These are phyloP conservation scores for Gobius niger DNA, from an alignment of 2,113 vertebrate genomes.

Conservation along the genomic window DNA sequence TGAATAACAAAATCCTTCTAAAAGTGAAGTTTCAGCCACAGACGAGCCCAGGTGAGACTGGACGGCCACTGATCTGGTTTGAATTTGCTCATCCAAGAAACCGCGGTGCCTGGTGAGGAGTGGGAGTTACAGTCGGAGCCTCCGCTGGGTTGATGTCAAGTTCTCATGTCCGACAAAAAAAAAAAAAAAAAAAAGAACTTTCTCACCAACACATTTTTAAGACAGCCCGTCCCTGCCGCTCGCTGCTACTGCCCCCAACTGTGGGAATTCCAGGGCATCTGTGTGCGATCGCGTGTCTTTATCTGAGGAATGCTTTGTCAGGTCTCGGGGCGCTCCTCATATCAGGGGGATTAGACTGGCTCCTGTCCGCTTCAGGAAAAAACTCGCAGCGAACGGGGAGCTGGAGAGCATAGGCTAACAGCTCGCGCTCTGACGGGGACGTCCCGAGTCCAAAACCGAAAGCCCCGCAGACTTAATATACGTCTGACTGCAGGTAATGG, in stretches of 20 bases:
- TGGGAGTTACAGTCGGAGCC: slow-evolving; percentile 33
- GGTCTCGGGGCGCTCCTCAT: slow-evolving; percentile 95
- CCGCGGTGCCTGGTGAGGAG: slow-evolving; percentile 19
- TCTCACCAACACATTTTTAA: neutral
- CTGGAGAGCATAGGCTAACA: slow-evolving; percentile 94
- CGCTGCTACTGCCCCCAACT: slow-evolving; percentile 59
- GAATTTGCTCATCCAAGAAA: slow-evolving; percentile 71
- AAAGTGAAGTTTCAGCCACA: slow-evolving; percentile 50
- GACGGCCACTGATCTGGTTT: slow-evolving; percentile 78
- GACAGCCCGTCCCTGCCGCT: slow-evolving; percentile 21
- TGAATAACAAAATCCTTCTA: slow-evolving; percentile 49
- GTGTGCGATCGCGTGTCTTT: slow-evolving; percentile 89
- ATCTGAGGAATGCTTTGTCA: slow-evolving; percentile 99
- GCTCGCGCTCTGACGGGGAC: slow-evolving; percentile 71
- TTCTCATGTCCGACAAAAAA: slow-evolving; percentile 69
- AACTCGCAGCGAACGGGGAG: slow-evolving; percentile 64
- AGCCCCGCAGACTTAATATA: slow-evolving; percentile 42
- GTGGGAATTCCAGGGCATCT: slow-evolving; percentile 88
- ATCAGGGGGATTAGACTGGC: slow-evolving; percentile 96
- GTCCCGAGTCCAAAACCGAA: slow-evolving; percentile 74
- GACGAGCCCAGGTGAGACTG: slow-evolving; percentile 65
- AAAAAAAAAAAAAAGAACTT: slow-evolving; percentile 75
- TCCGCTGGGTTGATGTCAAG: slow-evolving; percentile 67
- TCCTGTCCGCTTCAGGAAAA: slow-evolving; percentile 74
- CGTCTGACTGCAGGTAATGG: slow-evolving; percentile 24